Base-by-base conservation (phyloP, 2,113 vertebrate species). In the Proteles cristata region DNA sequence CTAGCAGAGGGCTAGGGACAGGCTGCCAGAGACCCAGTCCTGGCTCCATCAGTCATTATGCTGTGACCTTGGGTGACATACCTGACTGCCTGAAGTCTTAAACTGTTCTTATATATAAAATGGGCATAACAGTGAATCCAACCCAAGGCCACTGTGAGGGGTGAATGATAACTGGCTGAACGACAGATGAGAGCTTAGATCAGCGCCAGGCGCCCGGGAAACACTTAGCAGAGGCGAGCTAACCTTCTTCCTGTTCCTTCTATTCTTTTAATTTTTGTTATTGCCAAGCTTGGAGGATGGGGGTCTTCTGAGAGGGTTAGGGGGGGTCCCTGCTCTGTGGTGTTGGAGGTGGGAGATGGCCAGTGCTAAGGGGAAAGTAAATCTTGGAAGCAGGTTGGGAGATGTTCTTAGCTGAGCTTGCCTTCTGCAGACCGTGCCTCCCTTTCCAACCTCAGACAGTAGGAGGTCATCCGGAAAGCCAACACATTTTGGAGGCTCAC, bases 401-500 rank as follows among this genome's bases (percentile, higher is more conserved):
- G 14, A 9, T 26, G 80, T 8, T 61, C 58, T 23, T 61, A 68
- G 39, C 61, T 90, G 80, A 79, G 55, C 31, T 35, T 17, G 33
- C 65, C 19, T 39, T 11, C 26, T 33, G 68, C 63, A 69, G 48
- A 69, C 1, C 6, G n/a, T 63, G 58, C 43, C 11, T 45, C 39
- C 2, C 2, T 33, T 19, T 6, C 39, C 39, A 65, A 2, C 35
- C 43, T 28, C 0, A 0, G 88, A 50, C 33, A 71, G 16, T 1
- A 26, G 63, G 61, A 12, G 43, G 45, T 94, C 79, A 50, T 39
- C 58, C 43, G 45, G 53, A n/a, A 73, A 68, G 45, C 15, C 85
- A 55, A 65, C 55, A 81, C 16, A 21, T 82, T 89, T 71, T 39
- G 74, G 86, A 93, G 83, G 83, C 28, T 28, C 71, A 25, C 25